Evolutionary conservation across 2,113 vertebrate genomes (phyloP).

Genomic region (Erpornis zantholeuca): DNA sequence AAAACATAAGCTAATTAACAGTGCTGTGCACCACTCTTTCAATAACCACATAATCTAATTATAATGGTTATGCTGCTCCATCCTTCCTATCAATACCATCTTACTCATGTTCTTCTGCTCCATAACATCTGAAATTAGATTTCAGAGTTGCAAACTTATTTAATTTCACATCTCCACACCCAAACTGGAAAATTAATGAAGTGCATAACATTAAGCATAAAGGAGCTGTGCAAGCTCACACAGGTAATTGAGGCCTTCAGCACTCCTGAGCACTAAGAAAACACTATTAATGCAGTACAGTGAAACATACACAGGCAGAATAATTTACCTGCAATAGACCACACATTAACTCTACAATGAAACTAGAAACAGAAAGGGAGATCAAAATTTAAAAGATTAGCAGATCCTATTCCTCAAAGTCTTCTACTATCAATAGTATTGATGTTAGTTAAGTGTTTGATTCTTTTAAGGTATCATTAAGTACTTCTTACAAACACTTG

Average conservation of each 20-base stretch:
- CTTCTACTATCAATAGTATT: background rate
- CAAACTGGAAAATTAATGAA: background rate
- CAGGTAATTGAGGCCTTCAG: background rate
- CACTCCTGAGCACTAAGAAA: background rate
- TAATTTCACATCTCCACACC: background rate
- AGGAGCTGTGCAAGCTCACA: background rate
- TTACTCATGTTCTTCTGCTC: background rate
- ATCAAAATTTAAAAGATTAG: background rate
- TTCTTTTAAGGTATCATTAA: background rate
- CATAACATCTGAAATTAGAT: background rate
- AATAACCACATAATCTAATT: background rate
- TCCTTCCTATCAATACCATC: background rate
- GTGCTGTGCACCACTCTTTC: background rate
- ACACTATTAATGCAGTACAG: background rate
- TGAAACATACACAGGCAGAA: background rate
- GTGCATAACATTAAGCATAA: background rate
- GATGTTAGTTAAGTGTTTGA: background rate
- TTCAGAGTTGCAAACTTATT: background rate
- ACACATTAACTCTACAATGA: background rate
- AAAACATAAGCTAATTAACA: background rate
- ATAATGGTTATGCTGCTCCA: background rate
- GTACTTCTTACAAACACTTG: background rate
- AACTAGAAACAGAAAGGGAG: background rate
- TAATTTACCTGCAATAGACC: background rate
- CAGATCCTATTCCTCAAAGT: background rate